Conservation (phyloP, 2,888 invertebrate species). For the Gisinianus flammeolus region DNA sequence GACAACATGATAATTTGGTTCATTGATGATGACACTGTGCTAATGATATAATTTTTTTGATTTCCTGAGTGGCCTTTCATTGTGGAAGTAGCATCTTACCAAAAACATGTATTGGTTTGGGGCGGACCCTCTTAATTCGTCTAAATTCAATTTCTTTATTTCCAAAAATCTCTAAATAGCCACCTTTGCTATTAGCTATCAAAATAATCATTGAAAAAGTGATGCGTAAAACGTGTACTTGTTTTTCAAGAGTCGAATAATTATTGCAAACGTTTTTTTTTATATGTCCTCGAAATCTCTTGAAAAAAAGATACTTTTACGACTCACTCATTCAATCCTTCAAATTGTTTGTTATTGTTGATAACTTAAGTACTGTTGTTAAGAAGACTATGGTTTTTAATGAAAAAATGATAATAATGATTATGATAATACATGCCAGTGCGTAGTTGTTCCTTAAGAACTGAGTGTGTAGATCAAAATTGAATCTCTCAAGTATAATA, state of each 20-base stretch:
- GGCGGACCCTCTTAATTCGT: constrained; percentile 8
- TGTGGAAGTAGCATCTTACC: constrained; percentile 1
- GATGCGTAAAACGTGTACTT: neutral
- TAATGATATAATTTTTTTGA: constrained; percentile 6
- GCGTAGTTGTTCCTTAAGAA: constrained; percentile 14
- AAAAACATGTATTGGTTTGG: neutral
- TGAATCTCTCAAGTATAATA: constrained; percentile 14
- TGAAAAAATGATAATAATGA: neutral
- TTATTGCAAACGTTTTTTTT: no score
- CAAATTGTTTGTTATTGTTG: constrained; percentile 7
- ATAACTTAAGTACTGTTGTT: constrained; percentile 3
- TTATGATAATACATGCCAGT: neutral
- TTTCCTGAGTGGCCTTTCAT: constrained; percentile 17
- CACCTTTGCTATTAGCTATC: neutral
- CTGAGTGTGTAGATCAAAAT: constrained; percentile 8
- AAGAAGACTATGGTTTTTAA: neutral
- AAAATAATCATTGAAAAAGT: neutral
- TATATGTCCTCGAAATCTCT: no score
- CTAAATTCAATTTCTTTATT: constrained; percentile 8
- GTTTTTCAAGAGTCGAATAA: neutral
- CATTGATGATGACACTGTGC: constrained; percentile 11
- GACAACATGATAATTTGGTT: constrained; percentile 5
- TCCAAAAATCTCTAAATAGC: neutral
- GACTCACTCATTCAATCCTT: neutral
- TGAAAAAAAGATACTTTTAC: neutral